Evolutionary conservation across 92 coral and sea anemone genomes (phyloP), one percentile per base, ranked within the genome.

Genomic region (Actinostola sp.): DNA sequence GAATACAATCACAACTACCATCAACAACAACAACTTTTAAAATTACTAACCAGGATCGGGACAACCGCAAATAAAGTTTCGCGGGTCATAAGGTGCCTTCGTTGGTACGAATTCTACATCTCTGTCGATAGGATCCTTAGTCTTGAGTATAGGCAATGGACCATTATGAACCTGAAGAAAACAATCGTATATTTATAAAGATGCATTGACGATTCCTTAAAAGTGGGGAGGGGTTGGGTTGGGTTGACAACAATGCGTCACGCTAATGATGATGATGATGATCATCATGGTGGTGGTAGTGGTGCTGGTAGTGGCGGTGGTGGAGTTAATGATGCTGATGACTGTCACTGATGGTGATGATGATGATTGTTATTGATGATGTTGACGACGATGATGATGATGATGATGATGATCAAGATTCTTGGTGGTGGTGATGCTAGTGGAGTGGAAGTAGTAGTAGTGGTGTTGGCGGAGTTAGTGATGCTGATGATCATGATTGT

Each of bases 41-140:
- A 3, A 61, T 9, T 28, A 27, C n/a, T 27, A 17, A 93, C 98
- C 98, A 29, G 90, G 88, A 34, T 90, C 73, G 8, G 89, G 77
- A 29, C 86, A 78, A 11, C 98, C 97, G 61, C 86, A 76, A 24
- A 93, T 75, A 76, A 93, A 86, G 55, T 93, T 88, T 16, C 98
- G 87, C 38, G 98, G 98, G 49, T 93, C 92, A 51, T 92, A 81
- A n/a, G 80, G 83, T 2, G 86, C 62, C 52, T 92, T 92, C 21
- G 92, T 81, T 6, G 98, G 98, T 21, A 88, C 80, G 63, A 93
- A 91, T 57, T 85, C 94, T 23, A 93, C 62, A 26, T 93, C 98
- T 60, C 98, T 64, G 46, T 93, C 98, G 24, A 93, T 82, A 15
- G 98, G 98, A 42, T 93, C 98, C 26, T 50, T 72, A 0, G 82